These are phyloP conservation scores for Xiphydria camelus DNA, from an alignment of 2,888 invertebrate species.

Conservation along the genomic window DNA sequence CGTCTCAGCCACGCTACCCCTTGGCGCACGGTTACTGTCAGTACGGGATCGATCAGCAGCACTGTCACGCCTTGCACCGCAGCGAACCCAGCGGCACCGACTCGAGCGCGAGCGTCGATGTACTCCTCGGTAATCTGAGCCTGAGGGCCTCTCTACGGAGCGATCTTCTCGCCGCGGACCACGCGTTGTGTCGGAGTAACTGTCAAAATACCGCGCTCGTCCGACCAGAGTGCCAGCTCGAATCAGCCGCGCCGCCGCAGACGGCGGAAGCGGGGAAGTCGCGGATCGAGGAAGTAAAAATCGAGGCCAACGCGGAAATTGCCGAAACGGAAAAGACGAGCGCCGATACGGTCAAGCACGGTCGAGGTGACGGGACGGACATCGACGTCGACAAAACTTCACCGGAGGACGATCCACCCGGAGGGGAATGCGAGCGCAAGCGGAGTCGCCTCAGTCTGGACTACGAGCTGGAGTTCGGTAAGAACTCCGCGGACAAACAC, in stretches of 20 bases:
- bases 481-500: constrained; percentile 21
- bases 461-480: constrained; percentile 37
- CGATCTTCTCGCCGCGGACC: constrained; percentile 41
- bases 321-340: constrained; percentile 7
- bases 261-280: constrained; percentile 6
- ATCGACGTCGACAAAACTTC: constrained; percentile 5
- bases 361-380: constrained; percentile 18
- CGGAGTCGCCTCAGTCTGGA: constrained; percentile 34
- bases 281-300: not conserved
- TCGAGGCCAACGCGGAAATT: not conserved
- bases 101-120: constrained; percentile 47
- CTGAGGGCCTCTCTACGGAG: constrained; percentile 43
- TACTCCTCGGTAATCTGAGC: constrained; percentile 49
- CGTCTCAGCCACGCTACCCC: constrained; percentile 38
- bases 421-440: constrained; percentile 20
- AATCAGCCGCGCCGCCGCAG: not conserved
- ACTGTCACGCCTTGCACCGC: constrained; percentile 30
- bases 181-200: constrained; percentile 37
- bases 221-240: not conserved
- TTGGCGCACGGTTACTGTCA: constrained; percentile 32
- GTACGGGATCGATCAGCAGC: constrained; percentile 8
- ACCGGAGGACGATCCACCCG: constrained; percentile 3
- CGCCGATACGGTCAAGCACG: constrained; percentile 1
- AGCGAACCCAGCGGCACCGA: constrained; percentile 45
- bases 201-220: constrained; percentile 27